Base-by-base conservation (phyloP, 2,888 invertebrate species). In the Aspidiotus rigidus region DNA sequence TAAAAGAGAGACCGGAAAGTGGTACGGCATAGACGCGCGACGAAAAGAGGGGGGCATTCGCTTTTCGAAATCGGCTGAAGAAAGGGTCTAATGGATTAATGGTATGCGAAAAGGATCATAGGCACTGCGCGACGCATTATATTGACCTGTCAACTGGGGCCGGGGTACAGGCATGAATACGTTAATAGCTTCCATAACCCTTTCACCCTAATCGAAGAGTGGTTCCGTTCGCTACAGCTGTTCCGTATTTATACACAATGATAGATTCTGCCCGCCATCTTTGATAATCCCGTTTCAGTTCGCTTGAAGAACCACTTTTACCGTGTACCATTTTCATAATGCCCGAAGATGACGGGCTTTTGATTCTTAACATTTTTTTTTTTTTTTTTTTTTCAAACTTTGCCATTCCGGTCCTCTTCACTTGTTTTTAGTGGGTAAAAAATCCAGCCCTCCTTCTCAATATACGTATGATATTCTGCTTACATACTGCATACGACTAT, bases 181-280 rank as follows among this genome's bases (percentile, higher is more conserved):
- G 54, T 54, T 64, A 64, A 64, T 64, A 64, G 64, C 55, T 39
- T 64, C 64, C 64, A 64, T 64, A 64, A 64, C 64, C 64, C 64
- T 64, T 64, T 64, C 55, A 56, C 64, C 64, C 64, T 54, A 64
- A 64, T 64, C 64, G 49, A 17, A 49, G 54, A 28, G 49, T 49
- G 49, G 53, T 13, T n/a, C 53, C 44, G 63, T n/a, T 16, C 40
- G 17, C 57, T 17, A 57, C 57, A 64, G 64, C 53, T 44, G 64
- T 41, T 42, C 8, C 16, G 62, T 62, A 28, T 28, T 28, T 28
- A 62, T 41, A 39, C 42, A 41, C 62, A 53, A 16, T 49, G 15
- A 13, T 57, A 57, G 57, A 57, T 17, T 16, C 15, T 39, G 42
- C n/a, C 42, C 62, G 62, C 42, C 62, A 42, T 62, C 42, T 40